phyloP scores from a whole-genome alignment of 2,797 vertebrate species.

The Halcyon chelicuti region DNA sequence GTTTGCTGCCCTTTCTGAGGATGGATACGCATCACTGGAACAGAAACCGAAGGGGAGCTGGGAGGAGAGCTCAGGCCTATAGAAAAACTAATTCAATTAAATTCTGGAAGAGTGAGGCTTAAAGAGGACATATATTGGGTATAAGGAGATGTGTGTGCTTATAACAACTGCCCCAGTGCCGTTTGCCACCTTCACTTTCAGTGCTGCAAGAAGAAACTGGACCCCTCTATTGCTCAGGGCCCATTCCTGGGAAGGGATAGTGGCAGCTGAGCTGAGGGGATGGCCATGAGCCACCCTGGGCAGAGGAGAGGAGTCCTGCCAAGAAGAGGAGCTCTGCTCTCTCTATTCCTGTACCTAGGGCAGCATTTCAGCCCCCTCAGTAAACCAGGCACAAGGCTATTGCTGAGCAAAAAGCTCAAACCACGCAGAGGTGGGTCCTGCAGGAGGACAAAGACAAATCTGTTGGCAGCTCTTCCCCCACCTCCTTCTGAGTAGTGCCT shows the following conservation, averaged over 20 bases:
- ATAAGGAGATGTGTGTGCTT: not conserved
- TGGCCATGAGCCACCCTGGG: accelerated
- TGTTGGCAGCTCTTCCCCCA: not conserved
- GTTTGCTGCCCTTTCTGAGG: not conserved
- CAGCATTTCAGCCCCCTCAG: not conserved
- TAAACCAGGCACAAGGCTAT: not conserved
- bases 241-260: accelerated
- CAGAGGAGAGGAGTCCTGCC: not conserved
- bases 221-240: not conserved
- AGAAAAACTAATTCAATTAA: not conserved
- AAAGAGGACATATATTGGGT: not conserved
- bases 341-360: not conserved
- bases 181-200: not conserved
- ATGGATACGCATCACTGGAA: not conserved
- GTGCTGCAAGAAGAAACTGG: not conserved
- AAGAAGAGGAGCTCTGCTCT: not conserved
- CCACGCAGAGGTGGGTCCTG: not conserved
- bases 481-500: not conserved
- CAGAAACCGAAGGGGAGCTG: not conserved
- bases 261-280: not conserved
- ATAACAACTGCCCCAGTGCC: not conserved
- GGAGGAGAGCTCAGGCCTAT: not conserved
- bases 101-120: not conserved
- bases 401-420: not conserved
- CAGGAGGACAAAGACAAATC: constrained; percentile 3